A percentile compares a stretch with the other conserved stretches of the same genome.
Evolutionary conservation across 2,113 vertebrate species (phyloP).

Genomic region (Perca schrenkii): DNA sequence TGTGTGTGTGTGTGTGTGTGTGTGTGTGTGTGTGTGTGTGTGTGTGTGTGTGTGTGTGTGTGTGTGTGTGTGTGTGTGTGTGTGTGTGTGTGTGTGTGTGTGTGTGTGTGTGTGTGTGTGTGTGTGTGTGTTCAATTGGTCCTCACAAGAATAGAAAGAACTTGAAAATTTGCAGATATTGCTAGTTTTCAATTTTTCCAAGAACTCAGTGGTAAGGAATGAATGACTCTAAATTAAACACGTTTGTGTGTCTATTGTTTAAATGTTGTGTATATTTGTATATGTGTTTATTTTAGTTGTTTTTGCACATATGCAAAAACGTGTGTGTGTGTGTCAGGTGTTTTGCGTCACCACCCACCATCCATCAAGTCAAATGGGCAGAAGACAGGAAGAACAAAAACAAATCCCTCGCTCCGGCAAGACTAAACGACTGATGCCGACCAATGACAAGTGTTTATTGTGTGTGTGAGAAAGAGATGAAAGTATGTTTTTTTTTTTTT

Average conservation of each 20-base stretch:
- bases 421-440: constrained; percentile 70
- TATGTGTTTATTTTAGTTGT: neutral
- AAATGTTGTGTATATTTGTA: neutral
- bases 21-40: neutral
- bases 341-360: constrained; percentile 78
- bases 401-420: constrained; percentile 72
- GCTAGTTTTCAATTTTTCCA: neutral
- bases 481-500: no score
- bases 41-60: neutral
- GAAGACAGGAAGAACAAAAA: constrained; percentile 82
- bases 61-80: constrained; percentile 10
- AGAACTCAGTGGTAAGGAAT: neutral
- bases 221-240: no score
- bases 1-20: constrained; percentile 24
- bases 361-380: constrained; percentile 80
- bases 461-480: constrained; percentile 32
- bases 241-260: neutral
- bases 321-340: constrained; percentile 62
- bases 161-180: neutral
- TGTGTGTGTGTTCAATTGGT: constrained; percentile 11
- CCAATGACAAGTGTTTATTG: constrained; percentile 76
- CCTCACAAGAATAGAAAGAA: constrained; percentile 2
- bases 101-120: constrained; percentile 11
- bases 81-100: constrained; percentile 18
- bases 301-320: no score